A percentile compares a stretch with the other conserved stretches of the same genome.
Evolutionary conservation across 1,140 invertebrate species (phyloP).

Genomic region (Meteorus sp.): DNA sequence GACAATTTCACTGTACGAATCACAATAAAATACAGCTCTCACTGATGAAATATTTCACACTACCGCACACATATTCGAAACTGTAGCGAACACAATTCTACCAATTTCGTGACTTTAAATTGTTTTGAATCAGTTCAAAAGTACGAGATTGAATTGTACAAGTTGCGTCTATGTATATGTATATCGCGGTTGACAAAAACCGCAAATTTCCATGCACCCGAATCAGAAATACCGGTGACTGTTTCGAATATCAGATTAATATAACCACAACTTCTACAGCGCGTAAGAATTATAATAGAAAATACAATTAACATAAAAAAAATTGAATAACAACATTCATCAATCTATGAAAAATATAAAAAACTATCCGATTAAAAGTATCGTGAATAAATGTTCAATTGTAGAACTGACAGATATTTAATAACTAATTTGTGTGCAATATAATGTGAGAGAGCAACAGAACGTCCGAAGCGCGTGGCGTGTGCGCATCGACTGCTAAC

Average conservation of each 20-base stretch:
- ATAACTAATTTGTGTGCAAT: not conserved
- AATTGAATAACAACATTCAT: no score
- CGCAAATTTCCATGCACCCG: slow-evolving; percentile 25
- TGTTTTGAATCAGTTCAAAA: not conserved
- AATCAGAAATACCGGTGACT: slow-evolving; percentile 33
- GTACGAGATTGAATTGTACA: slow-evolving; percentile 2
- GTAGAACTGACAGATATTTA: not conserved
- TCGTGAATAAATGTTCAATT: no score
- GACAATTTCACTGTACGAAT: no score
- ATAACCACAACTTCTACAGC: not conserved
- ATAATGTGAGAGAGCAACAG: slow-evolving; percentile 14
- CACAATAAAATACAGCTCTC: not conserved
- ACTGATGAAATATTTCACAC: not conserved
- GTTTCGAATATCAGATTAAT: not conserved
- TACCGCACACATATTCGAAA: not conserved
- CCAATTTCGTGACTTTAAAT: no score
- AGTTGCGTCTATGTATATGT: not conserved
- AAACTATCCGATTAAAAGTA: not conserved
- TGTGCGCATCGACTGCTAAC: slow-evolving; percentile 58
- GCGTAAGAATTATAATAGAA: not conserved
- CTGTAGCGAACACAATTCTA: no score
- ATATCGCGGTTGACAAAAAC: slow-evolving; percentile 28
- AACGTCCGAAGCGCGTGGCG: slow-evolving; percentile 52
- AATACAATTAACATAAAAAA: not conserved
- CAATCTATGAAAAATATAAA: not conserved